Evolutionary conservation across 1,140 invertebrate genomes (phyloP), one percentile per base, ranked within the genome.

Genomic region (Mactra quadrangularis): DNA sequence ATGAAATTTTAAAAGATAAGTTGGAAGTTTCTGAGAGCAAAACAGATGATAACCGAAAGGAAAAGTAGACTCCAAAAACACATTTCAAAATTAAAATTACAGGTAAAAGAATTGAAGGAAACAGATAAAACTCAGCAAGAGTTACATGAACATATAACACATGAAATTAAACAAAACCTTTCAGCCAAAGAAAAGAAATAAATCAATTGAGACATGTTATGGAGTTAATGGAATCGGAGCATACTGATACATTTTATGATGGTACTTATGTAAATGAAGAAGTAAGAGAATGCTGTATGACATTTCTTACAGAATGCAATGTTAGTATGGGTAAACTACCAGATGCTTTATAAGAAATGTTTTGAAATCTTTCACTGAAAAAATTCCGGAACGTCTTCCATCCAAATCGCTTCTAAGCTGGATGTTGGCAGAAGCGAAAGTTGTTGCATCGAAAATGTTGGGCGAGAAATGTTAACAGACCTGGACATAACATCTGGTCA

Each of bases 401-500:
- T 31, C 25, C 15, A 64, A 64, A 38, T 11, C 60, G n/a, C 60
- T 64, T 33, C 60, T 64, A 15, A 64, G 60, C 22, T 64, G 60
- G 27, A 35, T 3, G 11, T n/a, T 19, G 19, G 50, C 50, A 53
- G 50, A 53, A 1, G 1, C 50, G 25, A 53, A 53, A 25, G 50
- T 53, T 3, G 50, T 3, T 25, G 19, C 50, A n/a, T 53, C 50
- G 25, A 53, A 25, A 53, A 53, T 53, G 50, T 53, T 53, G 50
- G 19, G 25, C 50, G 25, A 25, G 50, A 19, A 19, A 53, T 53
- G 50, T 66, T 66, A 66, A 41, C 13, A 38, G 62, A 25, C 0
- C 38, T 33, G n/a, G 38, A 66, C 38, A 27, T 29, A 11, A 15
- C 47, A 15, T 31, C 22, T 0, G 22, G 33, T 29, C 17, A 25